Conservation (phyloP, 2,888 invertebrate species). For the Cephalotes varians region DNA sequence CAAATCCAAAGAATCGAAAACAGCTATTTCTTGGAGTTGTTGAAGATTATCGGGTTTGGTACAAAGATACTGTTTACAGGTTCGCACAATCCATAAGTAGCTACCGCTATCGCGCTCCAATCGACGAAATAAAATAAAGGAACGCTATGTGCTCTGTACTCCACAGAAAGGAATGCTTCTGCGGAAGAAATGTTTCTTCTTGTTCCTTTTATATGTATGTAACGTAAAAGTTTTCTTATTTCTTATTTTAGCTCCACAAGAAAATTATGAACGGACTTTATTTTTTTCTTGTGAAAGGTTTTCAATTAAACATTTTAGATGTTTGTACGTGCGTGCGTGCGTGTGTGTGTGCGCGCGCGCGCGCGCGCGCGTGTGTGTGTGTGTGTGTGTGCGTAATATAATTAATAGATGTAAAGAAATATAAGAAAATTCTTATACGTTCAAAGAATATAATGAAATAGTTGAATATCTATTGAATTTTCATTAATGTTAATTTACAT, state of each 20-base stretch:
- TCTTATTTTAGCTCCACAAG: neutral
- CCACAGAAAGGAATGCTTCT: neutral
- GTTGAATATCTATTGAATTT: neutral
- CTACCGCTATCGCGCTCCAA: conserved; percentile 18
- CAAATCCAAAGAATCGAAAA: conserved; percentile 11
- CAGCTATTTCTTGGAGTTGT: conserved; percentile 23
- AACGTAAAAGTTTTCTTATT: neutral
- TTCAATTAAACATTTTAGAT: neutral
- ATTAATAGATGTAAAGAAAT: neutral
- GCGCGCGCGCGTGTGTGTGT: no score
- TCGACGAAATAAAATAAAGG: conserved; percentile 30
- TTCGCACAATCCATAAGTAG: conserved; percentile 28
- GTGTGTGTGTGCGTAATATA: neutral
- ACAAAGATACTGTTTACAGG: conserved; percentile 32
- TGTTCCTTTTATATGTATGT: neutral
- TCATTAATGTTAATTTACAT: conserved; percentile 5
- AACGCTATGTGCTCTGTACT: neutral
- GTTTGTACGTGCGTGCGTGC: no score
- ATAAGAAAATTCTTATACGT: no score
- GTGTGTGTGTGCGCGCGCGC: no score
- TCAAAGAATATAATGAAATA: neutral
- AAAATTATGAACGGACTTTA: neutral
- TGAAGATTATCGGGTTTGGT: conserved; percentile 19
- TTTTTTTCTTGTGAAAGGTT: neutral
- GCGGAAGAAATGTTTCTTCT: neutral